phyloP scores from a whole-genome alignment of 1,140 invertebrate genomes.

The Elysia chlorotica region DNA sequence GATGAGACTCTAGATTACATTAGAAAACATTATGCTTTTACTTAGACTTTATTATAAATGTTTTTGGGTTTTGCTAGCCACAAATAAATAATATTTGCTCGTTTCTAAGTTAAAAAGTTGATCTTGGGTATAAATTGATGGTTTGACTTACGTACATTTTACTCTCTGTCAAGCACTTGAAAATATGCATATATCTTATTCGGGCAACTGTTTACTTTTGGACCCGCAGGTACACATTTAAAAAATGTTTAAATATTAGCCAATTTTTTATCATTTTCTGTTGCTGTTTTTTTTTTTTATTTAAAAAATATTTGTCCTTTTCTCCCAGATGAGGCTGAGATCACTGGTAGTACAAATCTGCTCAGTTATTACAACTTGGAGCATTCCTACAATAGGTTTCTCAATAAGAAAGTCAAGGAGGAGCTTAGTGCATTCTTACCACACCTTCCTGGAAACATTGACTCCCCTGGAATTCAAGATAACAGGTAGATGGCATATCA shows the following conservation, averaged over 20 bases:
- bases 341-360: conserved; percentile 95
- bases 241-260: not conserved
- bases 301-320: conserved; percentile 11
- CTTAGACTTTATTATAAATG: too few relatives aligned
- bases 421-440: conserved; percentile 93
- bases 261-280: not conserved
- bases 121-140: too few relatives aligned
- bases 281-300: conserved; percentile 4
- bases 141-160: too few relatives aligned
- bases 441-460: conserved; percentile 91
- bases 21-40: too few relatives aligned
- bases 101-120: too few relatives aligned
- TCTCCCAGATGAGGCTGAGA: conserved; percentile 82
- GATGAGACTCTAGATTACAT: too few relatives aligned
- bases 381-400: conserved; percentile 97
- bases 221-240: too few relatives aligned
- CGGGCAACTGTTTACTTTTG: too few relatives aligned
- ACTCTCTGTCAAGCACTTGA: too few relatives aligned
- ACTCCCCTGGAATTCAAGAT: conserved; percentile 79
- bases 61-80: too few relatives aligned
- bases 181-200: too few relatives aligned
- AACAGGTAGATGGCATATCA: conserved; percentile 72
- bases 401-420: conserved; percentile 93
- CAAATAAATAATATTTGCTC: too few relatives aligned
- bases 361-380: conserved; percentile 95